A percentile compares a stretch with the other conserved stretches of the same genome.
phyloP scores from a whole-genome alignment of 2,797 vertebrate species.

The Pangasius djambal region DNA sequence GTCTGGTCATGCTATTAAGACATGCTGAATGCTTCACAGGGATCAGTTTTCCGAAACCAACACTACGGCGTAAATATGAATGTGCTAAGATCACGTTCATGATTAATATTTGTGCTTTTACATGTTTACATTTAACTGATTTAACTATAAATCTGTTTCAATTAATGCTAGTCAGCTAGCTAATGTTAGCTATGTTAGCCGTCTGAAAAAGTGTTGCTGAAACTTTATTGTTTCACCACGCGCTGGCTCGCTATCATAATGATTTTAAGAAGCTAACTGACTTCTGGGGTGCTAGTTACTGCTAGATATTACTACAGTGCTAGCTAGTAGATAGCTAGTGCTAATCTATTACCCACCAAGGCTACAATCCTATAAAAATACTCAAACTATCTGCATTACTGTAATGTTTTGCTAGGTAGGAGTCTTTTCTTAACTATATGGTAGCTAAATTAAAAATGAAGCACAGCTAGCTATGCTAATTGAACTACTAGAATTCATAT shows the following conservation, averaged over 20 bases:
- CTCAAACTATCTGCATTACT: background rate
- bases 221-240: background rate
- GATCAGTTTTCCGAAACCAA: background rate
- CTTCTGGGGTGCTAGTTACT: background rate
- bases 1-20: conserved; percentile 13
- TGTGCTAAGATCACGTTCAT: background rate
- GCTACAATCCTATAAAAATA: background rate
- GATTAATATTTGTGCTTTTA: too few species aligned
- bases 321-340: background rate
- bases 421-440: background rate
- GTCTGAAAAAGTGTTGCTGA: background rate
- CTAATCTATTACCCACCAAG: background rate
- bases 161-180: background rate
- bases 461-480: background rate
- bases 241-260: background rate
- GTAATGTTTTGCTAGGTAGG: background rate
- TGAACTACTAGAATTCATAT: background rate
- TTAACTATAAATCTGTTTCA: background rate
- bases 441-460: background rate
- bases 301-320: background rate
- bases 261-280: background rate
- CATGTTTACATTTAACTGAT: background rate
- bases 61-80: background rate
- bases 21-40: conserved; percentile 15
- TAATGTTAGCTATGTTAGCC: background rate